phyloP scores from a whole-genome alignment of 1,140 invertebrate species.

The Dendroctonus valens region DNA sequence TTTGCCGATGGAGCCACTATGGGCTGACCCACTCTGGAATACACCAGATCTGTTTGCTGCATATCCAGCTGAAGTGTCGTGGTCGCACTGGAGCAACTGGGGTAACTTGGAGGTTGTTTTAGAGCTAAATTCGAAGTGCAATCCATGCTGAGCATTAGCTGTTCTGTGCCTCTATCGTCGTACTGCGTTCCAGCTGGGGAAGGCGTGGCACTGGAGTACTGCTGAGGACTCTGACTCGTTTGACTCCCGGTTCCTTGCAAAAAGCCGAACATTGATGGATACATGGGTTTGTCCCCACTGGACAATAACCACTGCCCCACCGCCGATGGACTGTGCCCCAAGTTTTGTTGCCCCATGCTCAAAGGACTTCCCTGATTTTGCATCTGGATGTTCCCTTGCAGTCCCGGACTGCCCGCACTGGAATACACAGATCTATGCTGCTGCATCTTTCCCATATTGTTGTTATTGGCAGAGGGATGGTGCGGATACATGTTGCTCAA shows the following conservation, averaged over 20 bases:
- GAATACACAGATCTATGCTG: conserved; percentile 48
- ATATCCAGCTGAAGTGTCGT: conserved; percentile 46
- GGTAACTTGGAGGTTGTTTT: conserved; percentile 55
- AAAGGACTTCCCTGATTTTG: conserved; percentile 42
- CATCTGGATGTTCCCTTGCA: conserved; percentile 42
- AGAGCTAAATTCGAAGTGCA: conserved; percentile 50
- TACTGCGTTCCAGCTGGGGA: conserved; percentile 56
- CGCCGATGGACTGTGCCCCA: conserved; percentile 47
- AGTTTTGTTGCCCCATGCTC: conserved; percentile 36
- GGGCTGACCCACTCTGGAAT: conserved; percentile 49
- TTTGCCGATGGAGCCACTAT: conserved; percentile 53
- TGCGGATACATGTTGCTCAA: conserved; percentile 61
- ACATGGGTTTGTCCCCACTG: conserved; percentile 56
- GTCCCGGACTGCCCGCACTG: conserved; percentile 42
- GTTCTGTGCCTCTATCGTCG: conserved; percentile 57
- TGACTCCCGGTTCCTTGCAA: conserved; percentile 43
- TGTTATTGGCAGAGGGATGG: conserved; percentile 48
- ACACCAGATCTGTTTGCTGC: conserved; percentile 51
- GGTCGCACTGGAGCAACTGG: conserved; percentile 47
- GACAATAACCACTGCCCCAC: conserved; percentile 54
- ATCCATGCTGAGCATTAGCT: conserved; percentile 63
- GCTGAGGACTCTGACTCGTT: conserved; percentile 51
- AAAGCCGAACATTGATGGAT: conserved; percentile 56
- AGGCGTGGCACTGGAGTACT: conserved; percentile 56
- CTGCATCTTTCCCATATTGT: conserved; percentile 50